Evolutionary conservation across 2,797 vertebrate species (phyloP).

Genomic region (Diceros bicornis): DNA sequence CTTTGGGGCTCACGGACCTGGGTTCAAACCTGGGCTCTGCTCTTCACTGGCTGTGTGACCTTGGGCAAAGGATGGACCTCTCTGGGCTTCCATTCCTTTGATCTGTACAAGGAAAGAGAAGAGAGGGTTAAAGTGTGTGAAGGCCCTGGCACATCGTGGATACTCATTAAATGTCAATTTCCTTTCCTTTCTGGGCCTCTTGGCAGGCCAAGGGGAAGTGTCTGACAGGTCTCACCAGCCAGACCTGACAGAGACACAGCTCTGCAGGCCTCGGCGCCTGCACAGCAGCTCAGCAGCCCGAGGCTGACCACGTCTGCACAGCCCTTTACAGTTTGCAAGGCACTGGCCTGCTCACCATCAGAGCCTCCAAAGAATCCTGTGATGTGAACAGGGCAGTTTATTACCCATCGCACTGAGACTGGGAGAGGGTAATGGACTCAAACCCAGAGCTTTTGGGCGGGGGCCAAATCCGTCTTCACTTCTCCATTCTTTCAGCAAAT

Average conservation of each 20-base stretch:
- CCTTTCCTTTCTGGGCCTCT: conserved; percentile 79
- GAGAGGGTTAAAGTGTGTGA: conserved; percentile 73
- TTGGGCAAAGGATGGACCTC: not conserved
- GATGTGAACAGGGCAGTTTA: not conserved
- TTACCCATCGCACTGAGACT: not conserved
- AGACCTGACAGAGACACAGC: conserved; percentile 17
- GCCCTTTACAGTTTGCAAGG: not conserved
- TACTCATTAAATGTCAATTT: conserved; percentile 82
- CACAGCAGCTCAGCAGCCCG: not conserved
- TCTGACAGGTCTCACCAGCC: conserved; percentile 78
- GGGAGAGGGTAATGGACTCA: not conserved
- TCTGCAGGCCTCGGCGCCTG: not conserved
- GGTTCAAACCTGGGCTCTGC: not conserved
- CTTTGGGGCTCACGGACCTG: not conserved
- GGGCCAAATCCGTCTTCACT: not conserved
- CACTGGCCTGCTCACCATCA: not conserved
- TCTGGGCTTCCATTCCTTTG: conserved; percentile 54
- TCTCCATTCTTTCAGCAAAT: not conserved
- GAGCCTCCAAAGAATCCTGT: not conserved
- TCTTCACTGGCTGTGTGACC: conserved; percentile 24
- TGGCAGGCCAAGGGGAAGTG: conserved; percentile 77
- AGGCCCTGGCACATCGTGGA: conserved; percentile 70
- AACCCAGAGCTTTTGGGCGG: not conserved
- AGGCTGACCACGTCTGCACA: not conserved
- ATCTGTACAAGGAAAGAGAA: conserved; percentile 7